Percentiles rank a stretch among this genome's conserved stretches.
These are phyloP conservation scores for Drosophila atroscutellata DNA, from an alignment of 2,888 invertebrate genomes.

Conservation along the genomic window DNA sequence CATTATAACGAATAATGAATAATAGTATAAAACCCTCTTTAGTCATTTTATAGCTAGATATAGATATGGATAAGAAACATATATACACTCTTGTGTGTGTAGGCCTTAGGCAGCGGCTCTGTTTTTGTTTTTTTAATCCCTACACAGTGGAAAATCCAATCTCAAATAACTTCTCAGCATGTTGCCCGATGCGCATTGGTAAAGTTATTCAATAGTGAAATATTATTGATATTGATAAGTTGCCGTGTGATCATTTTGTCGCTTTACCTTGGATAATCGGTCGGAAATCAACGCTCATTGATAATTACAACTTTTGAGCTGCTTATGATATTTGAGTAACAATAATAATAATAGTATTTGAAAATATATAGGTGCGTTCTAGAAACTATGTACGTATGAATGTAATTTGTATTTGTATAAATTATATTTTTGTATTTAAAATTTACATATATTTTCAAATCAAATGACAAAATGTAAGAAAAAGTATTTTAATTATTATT, in stretches of 20 bases:
- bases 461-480: background rate
- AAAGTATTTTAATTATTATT: fast-evolving
- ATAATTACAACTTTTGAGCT: background rate
- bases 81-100: background rate
- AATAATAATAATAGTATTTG: background rate
- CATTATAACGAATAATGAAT: background rate
- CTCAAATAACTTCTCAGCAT: background rate
- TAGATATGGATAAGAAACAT: background rate
- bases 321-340: background rate
- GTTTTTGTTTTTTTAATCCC: background rate
- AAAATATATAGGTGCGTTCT: no score
- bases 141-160: background rate
- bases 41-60: background rate
- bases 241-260: background rate
- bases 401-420: background rate
- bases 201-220: background rate
- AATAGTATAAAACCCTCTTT: background rate
- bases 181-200: background rate
- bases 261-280: background rate
- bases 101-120: background rate
- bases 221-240: background rate
- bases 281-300: background rate
- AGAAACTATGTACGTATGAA: background rate
- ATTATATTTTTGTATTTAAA: background rate
- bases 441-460: background rate